Evolutionary conservation across 2,113 vertebrate genomes (phyloP), one percentile per base, ranked within the genome.

Genomic region (Pseudorhombus dupliciocellatus): DNA sequence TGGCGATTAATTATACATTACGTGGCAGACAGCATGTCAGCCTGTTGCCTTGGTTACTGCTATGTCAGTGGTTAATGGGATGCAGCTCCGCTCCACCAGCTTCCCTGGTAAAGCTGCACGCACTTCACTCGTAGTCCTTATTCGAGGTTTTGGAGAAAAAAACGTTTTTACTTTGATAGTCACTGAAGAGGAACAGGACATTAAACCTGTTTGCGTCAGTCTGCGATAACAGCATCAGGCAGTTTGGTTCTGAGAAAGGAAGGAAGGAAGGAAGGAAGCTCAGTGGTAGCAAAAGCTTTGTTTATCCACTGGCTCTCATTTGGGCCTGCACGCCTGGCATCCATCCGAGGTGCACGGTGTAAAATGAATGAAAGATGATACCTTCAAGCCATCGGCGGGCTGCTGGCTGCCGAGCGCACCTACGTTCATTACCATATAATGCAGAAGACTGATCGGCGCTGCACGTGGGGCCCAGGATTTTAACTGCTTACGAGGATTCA

Each of bases 401-500:
- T 10, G 66, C 61, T 63, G 78, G 65, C 77, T 69, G 75, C 73
- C 70, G 11, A 60, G 18, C 59, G 53, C 77, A 59, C 73, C 66
- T 67, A 63, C 59, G 61, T 66, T 66, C 53, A 86, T 84, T 84
- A 82, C 70, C 71, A 84, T 70, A 80, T 54, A 73, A 76, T 84
- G 79, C 58, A 63, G 67, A 51, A 66, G 67, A 72, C 18, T n/a
- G 50, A 31, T 59, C 46, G 66, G 71, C 34, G 79, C 51, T 24
- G 16, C 25, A 64, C 44, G 16, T 31, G 4, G 15, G 61, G 53
- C 58, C 44, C 26, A 14, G 22, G 62, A 20, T 70, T 84, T 82
- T 85, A 80, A 76, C 71, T 73, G 66, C 71, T 75, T 79, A 60
- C 65, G 83, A 73, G 40, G 46, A 51, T 57, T 77, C 54, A 58